phyloP scores from a whole-genome alignment of 2,888 invertebrate species.

The Antheraea assamensis region DNA sequence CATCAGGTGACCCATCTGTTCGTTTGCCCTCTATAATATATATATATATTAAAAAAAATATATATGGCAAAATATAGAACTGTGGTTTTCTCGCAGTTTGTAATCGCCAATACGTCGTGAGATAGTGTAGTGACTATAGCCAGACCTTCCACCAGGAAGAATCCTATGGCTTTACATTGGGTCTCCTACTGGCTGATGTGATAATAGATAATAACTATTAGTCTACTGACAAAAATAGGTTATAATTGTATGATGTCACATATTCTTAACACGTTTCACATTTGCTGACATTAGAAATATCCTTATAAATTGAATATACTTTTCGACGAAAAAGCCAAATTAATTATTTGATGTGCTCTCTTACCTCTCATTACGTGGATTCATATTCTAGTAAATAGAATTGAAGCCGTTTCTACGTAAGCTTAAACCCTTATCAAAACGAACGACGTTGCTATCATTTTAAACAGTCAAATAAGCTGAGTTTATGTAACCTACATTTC shows the following conservation, averaged over 20 bases:
- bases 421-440: conserved; percentile 27
- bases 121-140: too few species aligned
- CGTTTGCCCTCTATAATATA: too few species aligned
- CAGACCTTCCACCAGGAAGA: too few species aligned
- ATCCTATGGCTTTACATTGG: too few species aligned
- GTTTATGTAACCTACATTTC: conserved; percentile 41
- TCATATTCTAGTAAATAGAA: conserved; percentile 20
- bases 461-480: conserved; percentile 36
- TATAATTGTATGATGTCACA: not conserved
- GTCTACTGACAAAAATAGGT: too few species aligned
- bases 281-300: not conserved
- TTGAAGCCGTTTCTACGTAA: conserved; percentile 21
- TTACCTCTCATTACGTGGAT: conserved; percentile 13
- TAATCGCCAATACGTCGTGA: too few species aligned
- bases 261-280: not conserved
- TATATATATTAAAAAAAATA: too few species aligned
- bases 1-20: too few species aligned
- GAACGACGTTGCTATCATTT: conserved; percentile 30
- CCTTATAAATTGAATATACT: not conserved
- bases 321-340: not conserved
- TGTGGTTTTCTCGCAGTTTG: too few species aligned
- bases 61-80: too few species aligned
- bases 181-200: too few species aligned
- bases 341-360: conserved; percentile 4
- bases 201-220: too few species aligned